Evolutionary conservation across 2,888 invertebrate genomes (phyloP).

Genomic region (Rhopalosiphum nymphaeae): DNA sequence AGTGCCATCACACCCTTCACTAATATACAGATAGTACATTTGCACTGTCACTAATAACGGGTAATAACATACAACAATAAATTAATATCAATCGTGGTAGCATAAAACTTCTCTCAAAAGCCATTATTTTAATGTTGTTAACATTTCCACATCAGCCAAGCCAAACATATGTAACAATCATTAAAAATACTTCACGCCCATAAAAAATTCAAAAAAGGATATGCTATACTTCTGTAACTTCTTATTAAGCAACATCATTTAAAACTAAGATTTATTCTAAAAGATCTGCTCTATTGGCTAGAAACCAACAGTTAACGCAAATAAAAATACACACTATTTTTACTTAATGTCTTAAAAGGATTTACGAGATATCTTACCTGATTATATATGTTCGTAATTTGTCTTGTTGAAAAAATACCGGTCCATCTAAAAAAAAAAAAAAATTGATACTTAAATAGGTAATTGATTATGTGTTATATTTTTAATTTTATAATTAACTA

Average conservation of each 20-base stretch:
- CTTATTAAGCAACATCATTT: not conserved
- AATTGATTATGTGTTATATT: not conserved
- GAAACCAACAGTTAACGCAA: not conserved
- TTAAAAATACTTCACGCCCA: not conserved
- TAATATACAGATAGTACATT: not conserved
- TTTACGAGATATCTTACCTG: conserved; percentile 53
- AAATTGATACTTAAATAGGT: not conserved
- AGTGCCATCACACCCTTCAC: not conserved
- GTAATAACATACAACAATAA: not conserved
- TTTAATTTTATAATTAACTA: not conserved
- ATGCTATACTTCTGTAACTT: not conserved
- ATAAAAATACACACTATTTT: not conserved
- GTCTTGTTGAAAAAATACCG: conserved; percentile 44
- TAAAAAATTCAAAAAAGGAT: conserved; percentile 17
- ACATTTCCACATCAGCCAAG: not conserved
- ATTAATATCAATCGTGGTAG: conserved; percentile 9
- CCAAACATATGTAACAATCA: not conserved
- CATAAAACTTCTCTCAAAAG: not conserved
- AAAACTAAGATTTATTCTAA: conserved; percentile 27
- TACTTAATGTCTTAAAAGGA: not conserved
- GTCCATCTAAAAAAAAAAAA: conserved; percentile 51
- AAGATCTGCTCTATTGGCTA: not conserved
- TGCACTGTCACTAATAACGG: not conserved
- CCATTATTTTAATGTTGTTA: conserved; percentile 24
- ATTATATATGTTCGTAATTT: conserved; percentile 40